Conservation (phyloP, 2,888 invertebrate genomes). For the Cataglyphis livida region DNA sequence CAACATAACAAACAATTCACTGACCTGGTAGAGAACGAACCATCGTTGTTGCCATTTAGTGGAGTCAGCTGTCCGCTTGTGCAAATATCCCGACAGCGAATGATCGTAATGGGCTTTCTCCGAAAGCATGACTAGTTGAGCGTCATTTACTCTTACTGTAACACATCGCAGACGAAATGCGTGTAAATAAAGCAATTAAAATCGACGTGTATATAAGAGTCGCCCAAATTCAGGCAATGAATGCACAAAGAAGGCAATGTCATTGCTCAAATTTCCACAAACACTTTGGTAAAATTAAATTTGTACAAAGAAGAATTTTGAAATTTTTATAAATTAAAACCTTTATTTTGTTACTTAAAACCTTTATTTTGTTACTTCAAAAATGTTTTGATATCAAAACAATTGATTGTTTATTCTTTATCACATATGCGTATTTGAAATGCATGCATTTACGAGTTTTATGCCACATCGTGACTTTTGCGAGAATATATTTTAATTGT, state of each 20-base stretch:
- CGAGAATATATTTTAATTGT: slow-evolving; percentile 13
- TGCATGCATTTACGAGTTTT: not conserved
- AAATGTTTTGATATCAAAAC: not conserved
- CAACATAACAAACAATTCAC: slow-evolving; percentile 40
- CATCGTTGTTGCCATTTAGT: slow-evolving; percentile 95
- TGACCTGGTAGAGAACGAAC: slow-evolving; percentile 94
- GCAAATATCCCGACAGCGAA: slow-evolving; percentile 93
- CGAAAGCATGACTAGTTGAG: slow-evolving; percentile 93
- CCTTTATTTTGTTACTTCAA: not conserved
- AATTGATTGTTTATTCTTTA: not conserved
- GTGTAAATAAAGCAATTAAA: not conserved
- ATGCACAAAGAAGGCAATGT: not conserved
- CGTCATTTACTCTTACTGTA: slow-evolving; percentile 92
- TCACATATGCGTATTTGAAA: not conserved
- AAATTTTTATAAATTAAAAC: not conserved
- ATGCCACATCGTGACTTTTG: not conserved
- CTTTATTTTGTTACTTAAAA: not conserved
- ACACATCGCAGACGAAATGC: slow-evolving; percentile 23
- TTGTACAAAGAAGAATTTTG: not conserved
- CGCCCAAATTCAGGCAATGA: not conserved
- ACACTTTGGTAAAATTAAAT: not conserved
- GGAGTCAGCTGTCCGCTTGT: slow-evolving; percentile 94
- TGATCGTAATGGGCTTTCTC: slow-evolving; percentile 95
- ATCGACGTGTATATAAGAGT: not conserved
- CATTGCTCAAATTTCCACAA: not conserved